Percentiles rank a stretch among this genome's conserved stretches.
Conservation (phyloP, 2,797 vertebrate species). For the Vireo griseus region DNA sequence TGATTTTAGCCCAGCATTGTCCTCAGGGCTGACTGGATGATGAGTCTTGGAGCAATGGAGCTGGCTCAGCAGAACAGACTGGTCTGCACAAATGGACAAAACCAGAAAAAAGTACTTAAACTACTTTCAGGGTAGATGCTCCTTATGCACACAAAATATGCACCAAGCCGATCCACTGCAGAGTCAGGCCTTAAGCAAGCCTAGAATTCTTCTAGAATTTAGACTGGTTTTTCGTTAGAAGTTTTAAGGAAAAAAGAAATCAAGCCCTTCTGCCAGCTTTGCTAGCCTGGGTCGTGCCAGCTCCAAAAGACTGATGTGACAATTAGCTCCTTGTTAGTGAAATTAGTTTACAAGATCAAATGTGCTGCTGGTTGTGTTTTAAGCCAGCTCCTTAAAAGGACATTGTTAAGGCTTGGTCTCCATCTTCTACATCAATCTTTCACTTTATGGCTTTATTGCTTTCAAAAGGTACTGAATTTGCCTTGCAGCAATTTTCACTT, state of each 20-base stretch:
- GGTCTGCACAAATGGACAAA: not conserved
- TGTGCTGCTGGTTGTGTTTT: not conserved
- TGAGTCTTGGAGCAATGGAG: not conserved
- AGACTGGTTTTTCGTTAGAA: not conserved
- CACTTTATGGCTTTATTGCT: not conserved
- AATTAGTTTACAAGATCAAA: conserved; percentile 10
- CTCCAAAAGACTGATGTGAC: not conserved
- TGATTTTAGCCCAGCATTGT: not conserved
- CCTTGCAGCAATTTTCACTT: not conserved
- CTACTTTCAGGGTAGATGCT: not conserved
- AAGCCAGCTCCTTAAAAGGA: not conserved
- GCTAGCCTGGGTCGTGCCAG: not conserved
- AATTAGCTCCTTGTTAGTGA: not conserved
- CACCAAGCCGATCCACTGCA: not conserved
- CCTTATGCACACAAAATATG: not conserved
- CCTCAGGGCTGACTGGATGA: not conserved
- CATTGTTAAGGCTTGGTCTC: not conserved
- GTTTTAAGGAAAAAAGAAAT: not conserved
- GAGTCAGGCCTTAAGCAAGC: not conserved
- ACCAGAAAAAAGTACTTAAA: not conserved
- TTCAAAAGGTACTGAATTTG: not conserved
- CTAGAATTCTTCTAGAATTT: not conserved
- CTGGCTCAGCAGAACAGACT: not conserved
- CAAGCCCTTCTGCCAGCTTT: not conserved
- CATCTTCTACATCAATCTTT: not conserved